Evolutionary conservation across 2,888 invertebrate species (phyloP), one percentile per base, ranked within the genome.

Genomic region (Ormyrus thymus): DNA sequence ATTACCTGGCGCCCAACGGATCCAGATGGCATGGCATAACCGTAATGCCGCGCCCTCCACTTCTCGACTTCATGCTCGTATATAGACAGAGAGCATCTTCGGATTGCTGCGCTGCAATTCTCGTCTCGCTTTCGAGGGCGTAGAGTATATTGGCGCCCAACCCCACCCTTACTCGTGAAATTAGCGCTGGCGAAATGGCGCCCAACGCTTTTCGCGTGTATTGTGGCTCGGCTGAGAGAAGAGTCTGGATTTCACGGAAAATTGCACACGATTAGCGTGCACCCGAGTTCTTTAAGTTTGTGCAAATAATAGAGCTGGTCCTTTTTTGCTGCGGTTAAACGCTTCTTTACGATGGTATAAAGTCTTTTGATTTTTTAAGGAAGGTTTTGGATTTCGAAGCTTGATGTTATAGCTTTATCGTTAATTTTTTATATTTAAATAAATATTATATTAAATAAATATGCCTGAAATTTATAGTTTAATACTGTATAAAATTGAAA

Each of bases 21-120:
- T 62, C 62, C 61, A 72, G 71, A 72, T 72, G 71, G 61, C 61
- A 53, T 11, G 53, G 61, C 53, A 45, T 72, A 72, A 72, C 59
- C 61, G 61, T 72, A 72, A 72, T 72, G 53, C 45, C 29, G n/a
- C 55, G 8, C 45, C 29, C 29, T 1, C 4, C n/a, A 29, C 29
- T 29, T 29, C 29, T 29, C 29, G 29, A 29, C 29, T 29, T 29
- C 4, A 29, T 29, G 59, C 29, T 45, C 2, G 7, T 55, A 51
- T 43, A 56, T 15, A 66, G 15, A 51, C 15, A 48, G 50, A 29
- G 29, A 62, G 71, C 56, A 15, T 66, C 66, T 66, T 66, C 45
- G 65, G 8, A 72, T 29, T 29, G 29, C 29, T 29, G 29, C 29
- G 29, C 29, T 29, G 29, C 29, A 29, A 29, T 43, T 66, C 66